Conservation (phyloP, 2,797 vertebrate genomes). For the Schizopygopsis malacanthus region DNA sequence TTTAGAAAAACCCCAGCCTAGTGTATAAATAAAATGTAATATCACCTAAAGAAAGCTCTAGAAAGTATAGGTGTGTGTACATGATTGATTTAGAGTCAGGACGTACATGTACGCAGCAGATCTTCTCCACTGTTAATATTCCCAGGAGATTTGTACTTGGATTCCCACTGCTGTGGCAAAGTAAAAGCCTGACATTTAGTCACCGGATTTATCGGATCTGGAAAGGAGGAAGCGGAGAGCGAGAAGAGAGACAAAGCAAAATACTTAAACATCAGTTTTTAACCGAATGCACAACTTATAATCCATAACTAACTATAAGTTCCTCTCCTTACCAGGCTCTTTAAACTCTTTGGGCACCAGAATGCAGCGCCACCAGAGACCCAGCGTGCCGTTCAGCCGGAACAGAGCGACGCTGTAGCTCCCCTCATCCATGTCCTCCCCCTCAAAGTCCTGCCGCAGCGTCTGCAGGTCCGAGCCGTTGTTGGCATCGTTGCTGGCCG, state of each 20-base stretch:
- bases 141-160: slow-evolving; percentile 82
- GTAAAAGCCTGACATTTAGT: slow-evolving; percentile 87
- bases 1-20: not conserved
- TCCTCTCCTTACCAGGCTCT: slow-evolving; percentile 78
- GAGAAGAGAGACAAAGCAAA: not conserved
- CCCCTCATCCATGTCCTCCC: slow-evolving; percentile 81
- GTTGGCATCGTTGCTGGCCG: slow-evolving; percentile 67
- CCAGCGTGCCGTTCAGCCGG: slow-evolving; percentile 86
- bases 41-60: not conserved
- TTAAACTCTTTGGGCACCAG: slow-evolving; percentile 78
- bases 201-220: slow-evolving; percentile 76
- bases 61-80: not conserved
- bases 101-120: slow-evolving; percentile 92
- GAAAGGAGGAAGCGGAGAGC: not conserved
- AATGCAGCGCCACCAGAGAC: slow-evolving; percentile 94
- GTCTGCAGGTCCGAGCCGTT: slow-evolving; percentile 75
- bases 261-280: not conserved
- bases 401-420: slow-evolving; percentile 82
- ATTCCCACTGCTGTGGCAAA: slow-evolving; percentile 87
- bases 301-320: too few relatives aligned
- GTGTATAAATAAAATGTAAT: not conserved
- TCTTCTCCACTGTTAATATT: slow-evolving; percentile 84
- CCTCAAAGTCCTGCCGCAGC: slow-evolving; percentile 71
- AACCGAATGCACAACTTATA: not conserved
- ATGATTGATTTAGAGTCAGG: not conserved